A percentile compares a stretch with the other conserved stretches of the same genome.
phyloP scores from a whole-genome alignment of 2,797 vertebrate genomes.

The Selene dorsalis region DNA sequence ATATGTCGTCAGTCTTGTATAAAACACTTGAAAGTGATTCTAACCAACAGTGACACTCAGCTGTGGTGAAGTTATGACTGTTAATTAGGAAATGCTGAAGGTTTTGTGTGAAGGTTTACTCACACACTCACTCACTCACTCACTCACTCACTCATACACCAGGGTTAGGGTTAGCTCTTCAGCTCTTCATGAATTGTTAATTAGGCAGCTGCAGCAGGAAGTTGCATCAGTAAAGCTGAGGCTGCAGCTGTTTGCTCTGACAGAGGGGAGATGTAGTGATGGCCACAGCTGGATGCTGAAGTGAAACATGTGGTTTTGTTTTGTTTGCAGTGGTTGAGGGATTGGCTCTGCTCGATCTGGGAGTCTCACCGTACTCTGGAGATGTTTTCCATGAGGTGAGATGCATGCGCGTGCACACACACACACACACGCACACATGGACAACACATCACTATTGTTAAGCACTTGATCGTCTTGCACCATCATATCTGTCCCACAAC shows the following conservation, averaged over 20 bases:
- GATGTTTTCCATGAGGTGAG: slow-evolving; percentile 97
- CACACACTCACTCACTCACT: background rate
- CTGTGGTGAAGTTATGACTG: background rate
- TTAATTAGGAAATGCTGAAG: background rate
- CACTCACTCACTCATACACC: background rate
- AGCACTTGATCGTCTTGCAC: too few relatives aligned
- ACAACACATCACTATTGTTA: background rate
- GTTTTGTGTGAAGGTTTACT: background rate
- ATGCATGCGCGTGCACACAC: slow-evolving; percentile 4
- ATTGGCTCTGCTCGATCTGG: slow-evolving; percentile 94
- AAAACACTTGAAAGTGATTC: too few relatives aligned
- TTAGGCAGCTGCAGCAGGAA: slow-evolving; percentile 29
- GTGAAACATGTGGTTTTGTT: background rate
- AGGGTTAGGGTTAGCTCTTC: too few relatives aligned
- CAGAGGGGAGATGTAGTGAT: background rate
- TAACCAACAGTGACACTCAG: background rate
- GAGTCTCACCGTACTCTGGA: slow-evolving; percentile 95
- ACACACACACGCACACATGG: slow-evolving; percentile 3
- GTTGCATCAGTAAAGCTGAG: background rate
- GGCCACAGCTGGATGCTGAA: background rate
- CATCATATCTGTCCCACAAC: too few relatives aligned
- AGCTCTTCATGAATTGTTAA: slow-evolving; percentile 17
- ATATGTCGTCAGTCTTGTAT: too few relatives aligned
- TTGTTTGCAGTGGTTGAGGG: slow-evolving; percentile 92
- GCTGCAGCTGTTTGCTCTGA: background rate